phyloP scores from a whole-genome alignment of 2,797 vertebrate genomes.

The Danionella dracula region DNA sequence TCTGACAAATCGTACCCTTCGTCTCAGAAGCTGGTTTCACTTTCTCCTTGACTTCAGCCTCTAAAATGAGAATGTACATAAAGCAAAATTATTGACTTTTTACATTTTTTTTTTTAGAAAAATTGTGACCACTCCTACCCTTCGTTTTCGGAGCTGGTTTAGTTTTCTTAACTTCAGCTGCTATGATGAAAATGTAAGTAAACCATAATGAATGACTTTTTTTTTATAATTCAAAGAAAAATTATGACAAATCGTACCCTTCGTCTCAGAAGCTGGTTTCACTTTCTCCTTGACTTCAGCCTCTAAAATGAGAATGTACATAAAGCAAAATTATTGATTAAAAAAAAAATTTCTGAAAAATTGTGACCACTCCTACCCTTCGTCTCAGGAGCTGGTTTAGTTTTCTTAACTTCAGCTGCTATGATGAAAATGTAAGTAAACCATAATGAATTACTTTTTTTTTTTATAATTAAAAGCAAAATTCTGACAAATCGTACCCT shows the following conservation, averaged over 20 bases:
- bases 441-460: no score
- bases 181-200: background rate
- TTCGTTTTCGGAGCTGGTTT: conserved; percentile 31
- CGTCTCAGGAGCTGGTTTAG: conserved; percentile 42
- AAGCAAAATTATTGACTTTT: no score
- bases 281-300: no score
- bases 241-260: no score
- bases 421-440: background rate
- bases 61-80: background rate
- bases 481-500: no score
- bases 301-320: no score
- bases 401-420: conserved; percentile 44
- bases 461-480: no score
- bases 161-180: conserved; percentile 30
- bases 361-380: conserved; percentile 48
- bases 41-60: conserved; percentile 44
- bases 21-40: conserved; percentile 43
- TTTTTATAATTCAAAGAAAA: no score
- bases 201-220: no score
- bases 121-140: background rate
- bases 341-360: background rate
- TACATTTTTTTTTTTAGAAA: background rate
- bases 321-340: no score
- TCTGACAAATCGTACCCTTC: conserved; percentile 42
- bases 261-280: no score